Percentiles rank a stretch among this genome's conserved stretches.
Evolutionary conservation across 2,113 vertebrate species (phyloP).

Genomic region (Cavia porcellus): DNA sequence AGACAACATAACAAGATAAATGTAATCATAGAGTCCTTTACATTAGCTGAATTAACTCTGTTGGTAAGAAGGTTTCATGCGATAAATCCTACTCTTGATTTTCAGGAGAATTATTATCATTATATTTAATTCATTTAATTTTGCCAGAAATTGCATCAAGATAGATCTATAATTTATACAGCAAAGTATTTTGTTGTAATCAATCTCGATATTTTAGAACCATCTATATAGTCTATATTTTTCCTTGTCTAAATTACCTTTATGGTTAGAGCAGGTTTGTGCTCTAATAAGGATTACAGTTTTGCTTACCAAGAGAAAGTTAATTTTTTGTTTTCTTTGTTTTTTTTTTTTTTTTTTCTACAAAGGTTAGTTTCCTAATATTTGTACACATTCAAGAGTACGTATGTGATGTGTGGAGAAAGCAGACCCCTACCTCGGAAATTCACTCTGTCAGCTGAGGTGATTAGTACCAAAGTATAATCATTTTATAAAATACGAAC

Average conservation of each 20-base stretch:
- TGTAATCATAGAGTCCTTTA: background rate
- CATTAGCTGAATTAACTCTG: background rate
- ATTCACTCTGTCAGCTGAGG: background rate
- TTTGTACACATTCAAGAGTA: background rate
- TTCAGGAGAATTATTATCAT: background rate
- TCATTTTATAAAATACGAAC: background rate
- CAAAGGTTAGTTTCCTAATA: background rate
- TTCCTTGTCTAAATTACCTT: background rate
- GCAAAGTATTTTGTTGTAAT: background rate
- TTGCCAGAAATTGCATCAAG: background rate
- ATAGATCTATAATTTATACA: background rate
- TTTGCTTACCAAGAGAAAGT: slow-evolving; percentile 7
- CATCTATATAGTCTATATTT: background rate
- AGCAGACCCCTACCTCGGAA: background rate
- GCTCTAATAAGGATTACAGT: background rate
- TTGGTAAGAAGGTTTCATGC: background rate
- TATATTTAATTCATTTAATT: slow-evolving; percentile 38
- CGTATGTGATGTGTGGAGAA: background rate
- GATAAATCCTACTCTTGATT: background rate
- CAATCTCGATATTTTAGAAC: background rate
- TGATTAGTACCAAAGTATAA: background rate
- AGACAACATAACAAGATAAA: background rate
- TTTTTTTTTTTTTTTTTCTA: background rate
- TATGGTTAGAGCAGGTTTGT: background rate
- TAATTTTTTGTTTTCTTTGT: background rate